These are phyloP conservation scores for Arbacia lixula DNA, from an alignment of 53 echinoderm and acorn worm species.

Conservation along the genomic window DNA sequence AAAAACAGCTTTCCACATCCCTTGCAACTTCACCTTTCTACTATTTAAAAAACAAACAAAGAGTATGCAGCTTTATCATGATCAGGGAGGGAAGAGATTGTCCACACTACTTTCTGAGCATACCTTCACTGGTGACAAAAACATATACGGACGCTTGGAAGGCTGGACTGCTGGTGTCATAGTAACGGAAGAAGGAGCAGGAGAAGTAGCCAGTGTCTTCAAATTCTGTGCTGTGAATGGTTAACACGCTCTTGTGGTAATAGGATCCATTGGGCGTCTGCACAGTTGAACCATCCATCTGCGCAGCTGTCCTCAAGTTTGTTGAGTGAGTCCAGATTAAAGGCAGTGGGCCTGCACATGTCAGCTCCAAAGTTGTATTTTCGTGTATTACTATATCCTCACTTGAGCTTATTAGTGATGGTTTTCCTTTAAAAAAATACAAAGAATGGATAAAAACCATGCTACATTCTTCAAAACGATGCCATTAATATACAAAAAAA, in stretches of 20 bases:
- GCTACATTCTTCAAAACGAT: too few relatives aligned
- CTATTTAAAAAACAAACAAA: too few relatives aligned
- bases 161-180: not conserved
- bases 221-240: slow-evolving; percentile 11
- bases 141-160: slow-evolving; percentile 54
- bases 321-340: slow-evolving; percentile 23
- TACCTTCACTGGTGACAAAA: slow-evolving; percentile 47
- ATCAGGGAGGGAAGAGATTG: not conserved
- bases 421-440: slow-evolving; percentile 22
- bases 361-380: slow-evolving; percentile 27
- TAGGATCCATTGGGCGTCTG: not conserved
- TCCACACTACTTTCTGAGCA: not conserved
- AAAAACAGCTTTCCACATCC: too few relatives aligned
- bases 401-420: slow-evolving; percentile 1
- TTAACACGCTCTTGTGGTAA: slow-evolving; percentile 41
- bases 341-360: slow-evolving; percentile 45
- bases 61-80: not conserved
- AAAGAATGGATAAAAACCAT: not conserved
- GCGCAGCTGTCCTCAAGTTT: not conserved
- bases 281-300: not conserved
- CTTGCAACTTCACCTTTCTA: too few relatives aligned
- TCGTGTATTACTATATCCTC: slow-evolving; percentile 5
- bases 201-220: slow-evolving; percentile 72
- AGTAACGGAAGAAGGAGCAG: slow-evolving; percentile 46
- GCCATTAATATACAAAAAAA: too few relatives aligned